A percentile compares a stretch with the other conserved stretches of the same genome.
phyloP scores from a whole-genome alignment of 1,140 invertebrate genomes.

The Psilanteris sp. region DNA sequence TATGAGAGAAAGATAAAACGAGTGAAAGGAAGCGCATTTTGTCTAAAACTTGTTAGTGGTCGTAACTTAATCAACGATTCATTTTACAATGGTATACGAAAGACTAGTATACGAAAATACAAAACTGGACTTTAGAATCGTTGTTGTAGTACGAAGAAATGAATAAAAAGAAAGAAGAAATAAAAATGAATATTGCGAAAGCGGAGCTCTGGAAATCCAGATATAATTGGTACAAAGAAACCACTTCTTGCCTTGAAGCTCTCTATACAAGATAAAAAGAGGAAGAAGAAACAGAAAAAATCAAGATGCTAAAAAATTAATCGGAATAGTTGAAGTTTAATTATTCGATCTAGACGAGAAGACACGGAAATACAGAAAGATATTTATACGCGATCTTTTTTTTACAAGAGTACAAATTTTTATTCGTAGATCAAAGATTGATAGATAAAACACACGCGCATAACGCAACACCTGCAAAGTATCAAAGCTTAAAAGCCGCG shows the following conservation, averaged over 20 bases:
- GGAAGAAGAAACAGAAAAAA: slow-evolving; percentile 17
- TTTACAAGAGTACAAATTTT: slow-evolving; percentile 76
- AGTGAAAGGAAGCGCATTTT: slow-evolving; percentile 20
- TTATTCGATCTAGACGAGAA: slow-evolving; percentile 47
- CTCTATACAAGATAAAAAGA: slow-evolving; percentile 69
- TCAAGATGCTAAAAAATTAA: slow-evolving; percentile 31
- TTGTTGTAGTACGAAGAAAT: slow-evolving; percentile 14
- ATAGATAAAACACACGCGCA: slow-evolving; percentile 29
- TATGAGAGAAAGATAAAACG: not conserved
- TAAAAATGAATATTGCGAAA: slow-evolving; percentile 60
- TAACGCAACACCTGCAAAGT: too few species aligned
- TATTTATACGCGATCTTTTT: slow-evolving; percentile 42
- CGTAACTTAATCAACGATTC: slow-evolving; percentile 15
- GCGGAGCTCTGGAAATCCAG: slow-evolving; percentile 62
- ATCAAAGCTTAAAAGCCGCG: too few species aligned
- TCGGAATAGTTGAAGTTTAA: slow-evolving; percentile 35
- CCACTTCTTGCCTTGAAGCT: slow-evolving; percentile 80
- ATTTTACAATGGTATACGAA: slow-evolving; percentile 70
- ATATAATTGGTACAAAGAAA: slow-evolving; percentile 78
- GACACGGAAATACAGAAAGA: slow-evolving; percentile 31
- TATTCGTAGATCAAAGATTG: slow-evolving; percentile 60
- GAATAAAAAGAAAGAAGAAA: slow-evolving; percentile 2
- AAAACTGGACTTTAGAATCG: not conserved
- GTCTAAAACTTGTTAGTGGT: slow-evolving; percentile 12
- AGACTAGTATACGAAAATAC: slow-evolving; percentile 26